Conservation (phyloP, 2,113 vertebrate genomes). For the Nannospalax galili region DNA sequence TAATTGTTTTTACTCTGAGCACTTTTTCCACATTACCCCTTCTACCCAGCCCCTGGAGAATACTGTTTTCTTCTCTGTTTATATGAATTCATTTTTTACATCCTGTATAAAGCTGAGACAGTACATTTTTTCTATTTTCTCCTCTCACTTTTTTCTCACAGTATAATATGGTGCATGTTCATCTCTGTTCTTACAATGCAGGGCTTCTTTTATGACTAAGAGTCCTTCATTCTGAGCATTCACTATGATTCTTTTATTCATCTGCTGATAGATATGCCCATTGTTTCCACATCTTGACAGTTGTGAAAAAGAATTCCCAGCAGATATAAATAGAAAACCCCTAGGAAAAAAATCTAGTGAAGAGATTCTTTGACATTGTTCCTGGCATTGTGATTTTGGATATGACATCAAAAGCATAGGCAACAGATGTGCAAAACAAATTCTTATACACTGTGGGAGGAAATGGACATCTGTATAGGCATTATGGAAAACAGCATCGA, state of each 20-base stretch:
- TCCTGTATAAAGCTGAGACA: neutral
- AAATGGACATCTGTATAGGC: too few relatives aligned
- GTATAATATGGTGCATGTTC: neutral
- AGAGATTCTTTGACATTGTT: neutral
- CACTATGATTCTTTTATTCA: neutral
- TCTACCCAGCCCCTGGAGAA: neutral
- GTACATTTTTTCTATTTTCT: neutral
- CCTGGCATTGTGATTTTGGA: neutral
- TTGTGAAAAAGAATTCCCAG: neutral
- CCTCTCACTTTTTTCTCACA: neutral
- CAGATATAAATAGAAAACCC: neutral
- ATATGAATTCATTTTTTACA: neutral
- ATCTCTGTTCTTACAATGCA: neutral
- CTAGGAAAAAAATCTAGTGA: neutral
- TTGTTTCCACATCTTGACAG: neutral
- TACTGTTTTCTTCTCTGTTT: neutral
- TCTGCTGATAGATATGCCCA: neutral
- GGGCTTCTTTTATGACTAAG: neutral
- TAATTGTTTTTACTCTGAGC: neutral
- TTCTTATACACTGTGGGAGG: neutral
- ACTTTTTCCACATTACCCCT: neutral
- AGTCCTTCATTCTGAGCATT: neutral
- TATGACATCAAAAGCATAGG: neutral
- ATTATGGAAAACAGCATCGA: neutral
- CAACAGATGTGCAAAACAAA: neutral